A percentile compares a stretch with the other conserved stretches of the same genome.
Conservation (phyloP, 2,113 vertebrate species). For the Chiloscyllium plagiosum region DNA sequence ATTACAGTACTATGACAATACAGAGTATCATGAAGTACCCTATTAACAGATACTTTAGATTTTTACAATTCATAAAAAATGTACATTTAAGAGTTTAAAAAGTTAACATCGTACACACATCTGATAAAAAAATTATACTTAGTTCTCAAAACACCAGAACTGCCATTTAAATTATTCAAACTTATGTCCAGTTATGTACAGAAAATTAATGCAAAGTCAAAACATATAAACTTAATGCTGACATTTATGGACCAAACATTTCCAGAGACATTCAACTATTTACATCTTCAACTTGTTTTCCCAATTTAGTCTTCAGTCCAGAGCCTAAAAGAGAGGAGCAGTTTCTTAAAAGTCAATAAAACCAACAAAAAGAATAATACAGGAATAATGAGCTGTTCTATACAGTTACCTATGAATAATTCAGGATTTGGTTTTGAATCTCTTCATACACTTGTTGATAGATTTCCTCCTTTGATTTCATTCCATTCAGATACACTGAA, state of each 20-base stretch:
- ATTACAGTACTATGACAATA: too few relatives aligned
- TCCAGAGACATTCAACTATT: not conserved
- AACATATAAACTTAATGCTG: not conserved
- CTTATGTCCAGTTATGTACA: constrained; percentile 8
- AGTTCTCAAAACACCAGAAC: not conserved
- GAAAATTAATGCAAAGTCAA: not conserved
- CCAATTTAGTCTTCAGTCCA: not conserved
- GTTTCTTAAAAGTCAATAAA: not conserved
- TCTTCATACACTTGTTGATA: constrained; percentile 62
- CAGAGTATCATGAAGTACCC: too few relatives aligned
- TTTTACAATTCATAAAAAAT: not conserved
- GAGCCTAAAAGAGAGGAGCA: constrained; percentile 48
- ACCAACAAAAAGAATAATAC: not conserved
- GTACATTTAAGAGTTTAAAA: not conserved
- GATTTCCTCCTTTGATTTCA: constrained; percentile 61
- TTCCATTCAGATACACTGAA: constrained; percentile 61
- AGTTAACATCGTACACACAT: not conserved
- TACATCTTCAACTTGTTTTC: not conserved
- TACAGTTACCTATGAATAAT: constrained; percentile 63
- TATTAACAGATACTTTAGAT: too few relatives aligned
- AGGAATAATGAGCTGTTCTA: not conserved
- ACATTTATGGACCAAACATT: not conserved
- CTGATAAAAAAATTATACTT: not conserved
- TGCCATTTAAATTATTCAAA: constrained; percentile 5
- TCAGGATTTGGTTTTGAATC: constrained; percentile 66